Evolutionary conservation across 2,888 invertebrate genomes (phyloP).

Genomic region (Apotomis capreana): DNA sequence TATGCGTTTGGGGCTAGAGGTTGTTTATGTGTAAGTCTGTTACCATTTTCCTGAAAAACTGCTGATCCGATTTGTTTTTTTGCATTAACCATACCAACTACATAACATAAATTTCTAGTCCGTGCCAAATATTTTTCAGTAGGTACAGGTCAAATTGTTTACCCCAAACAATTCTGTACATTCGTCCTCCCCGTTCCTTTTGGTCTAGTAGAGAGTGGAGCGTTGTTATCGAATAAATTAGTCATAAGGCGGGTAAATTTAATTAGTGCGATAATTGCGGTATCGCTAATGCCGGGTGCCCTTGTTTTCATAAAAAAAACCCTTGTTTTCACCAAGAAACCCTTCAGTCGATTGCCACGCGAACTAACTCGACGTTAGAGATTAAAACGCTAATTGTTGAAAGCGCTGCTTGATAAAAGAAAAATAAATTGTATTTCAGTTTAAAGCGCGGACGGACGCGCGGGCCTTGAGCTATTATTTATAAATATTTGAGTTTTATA

Average conservation of each 20-base stretch:
- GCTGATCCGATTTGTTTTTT: too few species aligned
- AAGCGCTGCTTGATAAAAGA: background rate
- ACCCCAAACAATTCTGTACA: constrained; percentile 20
- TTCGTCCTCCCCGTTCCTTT: constrained; percentile 47
- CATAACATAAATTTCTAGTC: background rate
- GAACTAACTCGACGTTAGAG: constrained; percentile 15
- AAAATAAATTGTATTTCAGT: background rate
- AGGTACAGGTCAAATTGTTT: background rate
- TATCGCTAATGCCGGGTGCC: constrained; percentile 50
- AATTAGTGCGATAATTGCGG: constrained; percentile 75
- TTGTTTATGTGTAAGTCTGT: too few species aligned
- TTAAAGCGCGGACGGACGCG: too few species aligned
- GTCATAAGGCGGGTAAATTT: constrained; percentile 73
- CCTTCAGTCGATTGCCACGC: constrained; percentile 37
- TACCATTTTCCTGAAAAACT: too few species aligned
- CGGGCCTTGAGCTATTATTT: too few species aligned
- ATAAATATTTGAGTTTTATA: too few species aligned
- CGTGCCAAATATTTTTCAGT: background rate
- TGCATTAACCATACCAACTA: too few species aligned
- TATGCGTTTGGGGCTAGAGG: too few species aligned
- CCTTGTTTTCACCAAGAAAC: constrained; percentile 28
- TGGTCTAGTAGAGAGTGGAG: constrained; percentile 48
- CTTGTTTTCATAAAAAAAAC: constrained; percentile 44
- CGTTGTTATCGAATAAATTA: constrained; percentile 72
- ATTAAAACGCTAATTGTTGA: constrained; percentile 18